phyloP scores from a whole-genome alignment of 2,113 vertebrate species.

The Megaptera novaeangliae region DNA sequence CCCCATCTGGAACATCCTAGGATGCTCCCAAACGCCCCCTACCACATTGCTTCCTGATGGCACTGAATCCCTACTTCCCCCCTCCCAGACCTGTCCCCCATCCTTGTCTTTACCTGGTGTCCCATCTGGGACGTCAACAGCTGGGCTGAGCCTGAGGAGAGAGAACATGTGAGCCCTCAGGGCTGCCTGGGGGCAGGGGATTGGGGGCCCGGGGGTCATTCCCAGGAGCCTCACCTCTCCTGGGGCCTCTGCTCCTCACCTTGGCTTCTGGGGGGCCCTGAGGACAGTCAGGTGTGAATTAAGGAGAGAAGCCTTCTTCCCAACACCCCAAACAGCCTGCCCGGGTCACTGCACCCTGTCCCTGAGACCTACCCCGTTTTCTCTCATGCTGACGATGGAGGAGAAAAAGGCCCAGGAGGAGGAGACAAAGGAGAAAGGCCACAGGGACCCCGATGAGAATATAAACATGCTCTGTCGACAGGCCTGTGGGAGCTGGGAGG shows the following conservation, averaged over 20 bases:
- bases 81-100: background rate
- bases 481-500: background rate
- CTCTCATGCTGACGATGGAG: background rate
- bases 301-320: background rate
- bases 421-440: background rate
- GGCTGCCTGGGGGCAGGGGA: background rate
- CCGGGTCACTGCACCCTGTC: background rate
- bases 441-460: background rate
- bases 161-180: background rate
- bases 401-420: background rate
- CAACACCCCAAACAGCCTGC: background rate
- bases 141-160: background rate
- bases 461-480: fast-evolving
- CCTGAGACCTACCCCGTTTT: slow-evolving; percentile 4
- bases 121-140: background rate
- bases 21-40: background rate
- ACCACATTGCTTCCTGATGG: background rate
- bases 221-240: background rate
- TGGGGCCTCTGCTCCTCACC: background rate
- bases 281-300: background rate
- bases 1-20: background rate
- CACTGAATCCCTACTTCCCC: too few species aligned
- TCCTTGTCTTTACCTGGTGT: background rate
- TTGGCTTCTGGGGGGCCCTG: background rate
- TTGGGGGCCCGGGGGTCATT: fast-evolving